These are phyloP conservation scores for Zaprionus tsacasi DNA, from an alignment of 1,140 invertebrate genomes.

Conservation along the genomic window DNA sequence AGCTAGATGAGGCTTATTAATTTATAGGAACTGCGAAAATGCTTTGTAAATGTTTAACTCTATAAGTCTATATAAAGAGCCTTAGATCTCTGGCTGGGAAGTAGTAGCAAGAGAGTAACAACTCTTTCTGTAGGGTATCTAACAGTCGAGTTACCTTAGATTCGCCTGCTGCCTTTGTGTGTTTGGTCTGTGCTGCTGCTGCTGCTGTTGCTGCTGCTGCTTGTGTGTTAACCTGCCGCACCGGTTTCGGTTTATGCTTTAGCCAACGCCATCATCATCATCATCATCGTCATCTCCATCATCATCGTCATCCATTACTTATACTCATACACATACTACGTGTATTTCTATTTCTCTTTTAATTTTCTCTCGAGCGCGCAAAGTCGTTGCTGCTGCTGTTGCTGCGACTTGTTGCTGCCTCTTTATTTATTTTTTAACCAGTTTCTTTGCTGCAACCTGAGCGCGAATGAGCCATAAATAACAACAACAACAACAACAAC, in stretches of 20 bases:
- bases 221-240: slow-evolving; percentile 70
- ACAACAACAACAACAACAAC: slow-evolving; percentile 67
- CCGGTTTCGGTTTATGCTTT: slow-evolving; percentile 82
- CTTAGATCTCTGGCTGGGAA: too few relatives aligned
- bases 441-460: slow-evolving; percentile 80
- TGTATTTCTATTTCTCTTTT: slow-evolving; percentile 81
- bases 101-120: too few relatives aligned
- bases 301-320: slow-evolving; percentile 66
- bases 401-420: slow-evolving; percentile 75
- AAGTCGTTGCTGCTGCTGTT: slow-evolving; percentile 43
- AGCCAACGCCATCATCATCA: slow-evolving; percentile 67
- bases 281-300: slow-evolving; percentile 43
- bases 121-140: neutral
- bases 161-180: neutral
- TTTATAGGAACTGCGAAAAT: too few relatives aligned
- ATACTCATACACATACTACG: slow-evolving; percentile 41
- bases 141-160: neutral
- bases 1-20: neutral
- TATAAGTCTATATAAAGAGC: too few relatives aligned
- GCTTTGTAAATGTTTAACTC: too few relatives aligned
- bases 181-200: slow-evolving; percentile 4
- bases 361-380: slow-evolving; percentile 75
- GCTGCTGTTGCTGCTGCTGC: neutral
- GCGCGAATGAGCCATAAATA: slow-evolving; percentile 83
- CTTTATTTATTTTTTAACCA: slow-evolving; percentile 83